Base-by-base conservation (phyloP, 2,888 invertebrate species). In the Clivina fossor region DNA sequence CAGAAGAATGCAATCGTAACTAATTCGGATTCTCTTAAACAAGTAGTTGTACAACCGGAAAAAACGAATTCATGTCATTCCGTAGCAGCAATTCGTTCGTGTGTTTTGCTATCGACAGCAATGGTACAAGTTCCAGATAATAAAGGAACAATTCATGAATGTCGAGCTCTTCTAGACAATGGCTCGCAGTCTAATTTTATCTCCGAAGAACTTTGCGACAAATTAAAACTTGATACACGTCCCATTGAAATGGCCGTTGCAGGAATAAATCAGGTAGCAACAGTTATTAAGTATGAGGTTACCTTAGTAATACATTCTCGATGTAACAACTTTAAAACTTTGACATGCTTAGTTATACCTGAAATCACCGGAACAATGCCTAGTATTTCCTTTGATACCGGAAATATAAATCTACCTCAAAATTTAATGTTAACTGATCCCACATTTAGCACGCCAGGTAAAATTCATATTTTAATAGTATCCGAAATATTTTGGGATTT, bases 341-440 rank as follows among this genome's bases (percentile, higher is more conserved):
- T 32, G n/a, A 11, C 5, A 32, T 32, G 32, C 13, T 32, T n/a
- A 32, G 32, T 32, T n/a, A n/a, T 32, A 32, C n/a, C 32, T 4
- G 32, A 32, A 32, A 32, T 32, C 9, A 32, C 32, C 4, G 32
- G 32, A 7, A 32, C 13, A 32, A 32, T 32, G 32, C 4, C 32
- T 11, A 32, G 32, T 32, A 32, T 32, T 32, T 32, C 32, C 13
- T 32, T 32, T 32, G n/a, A 32, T 32, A 32, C n/a, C 32, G n/a
- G 13, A 32, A 32, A 13, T 32, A 11, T 32, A n/a, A 32, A 7
- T 32, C 13, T 32, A n/a, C n/a, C n/a, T n/a, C n/a, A n/a, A n/a
- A n/a, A n/a, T n/a, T n/a, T n/a, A n/a, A n/a, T n/a, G n/a, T n/a
- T n/a, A n/a, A n/a, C n/a, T n/a, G n/a, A n/a, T n/a, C n/a, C n/a